Evolutionary conservation across 2,888 invertebrate genomes (phyloP).

Genomic region (Steinernema scapterisci): DNA sequence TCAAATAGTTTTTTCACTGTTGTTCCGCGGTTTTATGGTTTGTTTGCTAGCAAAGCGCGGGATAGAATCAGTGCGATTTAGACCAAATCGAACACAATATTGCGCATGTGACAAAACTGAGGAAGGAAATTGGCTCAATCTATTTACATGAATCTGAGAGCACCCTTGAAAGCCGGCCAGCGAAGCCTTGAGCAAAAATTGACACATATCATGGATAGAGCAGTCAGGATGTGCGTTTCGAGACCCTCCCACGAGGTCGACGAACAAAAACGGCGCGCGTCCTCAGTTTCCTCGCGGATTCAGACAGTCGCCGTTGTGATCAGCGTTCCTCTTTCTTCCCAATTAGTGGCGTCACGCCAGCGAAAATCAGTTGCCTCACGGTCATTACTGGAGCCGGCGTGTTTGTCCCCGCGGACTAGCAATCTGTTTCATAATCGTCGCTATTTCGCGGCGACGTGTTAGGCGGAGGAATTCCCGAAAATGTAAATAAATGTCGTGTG

Average conservation of each 20-base stretch:
- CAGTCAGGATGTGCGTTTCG: background rate
- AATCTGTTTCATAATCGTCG: background rate
- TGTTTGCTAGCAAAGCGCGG: too few relatives aligned
- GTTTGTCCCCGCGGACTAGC: background rate
- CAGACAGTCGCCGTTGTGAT: background rate
- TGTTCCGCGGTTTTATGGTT: too few relatives aligned
- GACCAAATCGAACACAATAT: too few relatives aligned
- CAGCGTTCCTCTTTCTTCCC: background rate
- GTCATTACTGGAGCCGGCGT: background rate
- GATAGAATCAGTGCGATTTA: too few relatives aligned
- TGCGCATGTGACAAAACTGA: too few relatives aligned
- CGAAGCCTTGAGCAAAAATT: too few relatives aligned
- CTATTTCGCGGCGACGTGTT: background rate
- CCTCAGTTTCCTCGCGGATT: background rate
- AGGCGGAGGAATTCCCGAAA: background rate
- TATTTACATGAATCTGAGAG: too few relatives aligned
- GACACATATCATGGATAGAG: too few relatives aligned
- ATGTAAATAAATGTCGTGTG: background rate
- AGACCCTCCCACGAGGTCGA: background rate
- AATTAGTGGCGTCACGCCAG: background rate
- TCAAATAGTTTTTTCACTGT: too few relatives aligned
- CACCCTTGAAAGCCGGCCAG: too few relatives aligned
- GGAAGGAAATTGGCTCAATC: too few relatives aligned
- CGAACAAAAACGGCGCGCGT: constrained; percentile 23
- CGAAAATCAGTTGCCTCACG: background rate